Base-by-base conservation (phyloP, 1,140 invertebrate species). In the Phocides pigmalion region DNA sequence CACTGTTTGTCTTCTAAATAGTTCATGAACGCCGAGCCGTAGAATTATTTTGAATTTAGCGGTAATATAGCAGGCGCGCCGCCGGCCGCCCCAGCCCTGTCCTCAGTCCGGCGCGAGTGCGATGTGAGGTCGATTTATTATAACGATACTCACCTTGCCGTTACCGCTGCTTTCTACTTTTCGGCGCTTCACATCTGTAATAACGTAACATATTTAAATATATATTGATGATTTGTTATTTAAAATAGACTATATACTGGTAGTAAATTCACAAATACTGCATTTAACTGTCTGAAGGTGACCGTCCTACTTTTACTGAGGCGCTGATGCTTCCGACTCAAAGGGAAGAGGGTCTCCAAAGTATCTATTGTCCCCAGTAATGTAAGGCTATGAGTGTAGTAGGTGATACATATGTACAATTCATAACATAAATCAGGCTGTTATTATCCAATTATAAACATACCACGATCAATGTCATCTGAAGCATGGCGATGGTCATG, bases 101-200 rank as follows among this genome's bases (percentile, higher is more conserved):
- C 84, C 74, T 91, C 81, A 89, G 88, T 90, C 89, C 85, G 87
- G 89, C 64, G 84, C 87, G 68, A 82, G 77, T 64, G 84, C 79
- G 87, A 88, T 82, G 89, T 91, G 84, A 87, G 87, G 76, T 68
- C 82, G 79, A 62, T 71, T 89, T 84, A 85, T 79, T 71, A 82
- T 76, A 77, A 93, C 90, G 88, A 93, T 95, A 95, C 94, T 94
- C 93, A 96, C 95, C 95, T 97, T 97, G 79, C 84, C 80, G 87
- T 94, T 94, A 80, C 93, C 91, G 84, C 89, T 93, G 81, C 88
- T 92, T 84, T 97, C 96, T 84, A 96, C 77, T 94, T 96, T 97
- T 92, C 96, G 94, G 90, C 96, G 93, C 92, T 97, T 97, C 71
- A 94, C 93, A 89, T 97, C 95, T 95, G 89, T 20, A 91, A 93